phyloP scores from a whole-genome alignment of 2,888 invertebrate species.

The Pemphredon lugubris region DNA sequence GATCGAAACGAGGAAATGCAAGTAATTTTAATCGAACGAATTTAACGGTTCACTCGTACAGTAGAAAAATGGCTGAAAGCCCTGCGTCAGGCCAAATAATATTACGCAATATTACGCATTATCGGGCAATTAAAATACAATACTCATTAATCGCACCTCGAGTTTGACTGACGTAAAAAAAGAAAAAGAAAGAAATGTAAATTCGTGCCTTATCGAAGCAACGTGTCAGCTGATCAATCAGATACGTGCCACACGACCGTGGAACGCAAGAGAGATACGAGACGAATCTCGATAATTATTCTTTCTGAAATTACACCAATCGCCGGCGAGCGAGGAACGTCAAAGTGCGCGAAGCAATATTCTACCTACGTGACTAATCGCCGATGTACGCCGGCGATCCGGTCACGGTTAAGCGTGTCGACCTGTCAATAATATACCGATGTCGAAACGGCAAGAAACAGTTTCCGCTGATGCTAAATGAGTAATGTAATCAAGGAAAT shows the following conservation, averaged over 20 bases:
- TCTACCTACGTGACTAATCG: slow-evolving; percentile 38
- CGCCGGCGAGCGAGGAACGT: slow-evolving; percentile 7
- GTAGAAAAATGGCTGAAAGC: no score
- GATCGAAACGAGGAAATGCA: no score
- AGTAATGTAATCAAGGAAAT: no score
- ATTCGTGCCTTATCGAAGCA: slow-evolving; percentile 12
- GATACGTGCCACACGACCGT: not conserved
- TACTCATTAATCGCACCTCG: no score
- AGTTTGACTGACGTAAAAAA: no score
- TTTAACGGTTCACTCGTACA: no score
- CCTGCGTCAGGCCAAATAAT: no score
- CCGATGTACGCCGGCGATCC: slow-evolving; percentile 20
- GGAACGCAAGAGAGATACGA: not conserved
- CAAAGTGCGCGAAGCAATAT: slow-evolving; percentile 3
- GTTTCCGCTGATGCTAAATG: not conserved
- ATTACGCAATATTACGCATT: no score
- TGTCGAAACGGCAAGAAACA: slow-evolving; percentile 9
- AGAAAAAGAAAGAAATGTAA: no score
- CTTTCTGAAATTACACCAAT: slow-evolving; percentile 17
- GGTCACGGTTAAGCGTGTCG: slow-evolving; percentile 19
- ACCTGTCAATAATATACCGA: slow-evolving; percentile 20
- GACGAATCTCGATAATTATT: not conserved
- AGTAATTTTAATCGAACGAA: no score
- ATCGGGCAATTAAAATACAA: no score
- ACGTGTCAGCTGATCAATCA: not conserved